Conservation (phyloP, 2,113 vertebrate species). For the Thalassarche chlororhynchos region DNA sequence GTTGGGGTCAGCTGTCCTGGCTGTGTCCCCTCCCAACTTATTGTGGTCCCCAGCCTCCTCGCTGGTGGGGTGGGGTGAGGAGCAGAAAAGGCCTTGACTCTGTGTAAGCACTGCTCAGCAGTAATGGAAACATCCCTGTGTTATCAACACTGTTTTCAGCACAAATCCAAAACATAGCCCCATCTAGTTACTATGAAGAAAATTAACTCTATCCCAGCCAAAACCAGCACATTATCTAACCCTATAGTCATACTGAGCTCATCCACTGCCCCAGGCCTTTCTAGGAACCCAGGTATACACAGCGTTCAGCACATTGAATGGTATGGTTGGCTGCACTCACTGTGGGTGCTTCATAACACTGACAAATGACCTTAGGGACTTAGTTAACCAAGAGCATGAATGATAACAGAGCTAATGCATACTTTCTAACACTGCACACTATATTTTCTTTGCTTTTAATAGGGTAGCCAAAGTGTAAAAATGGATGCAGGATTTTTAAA, state of each 20-base stretch:
- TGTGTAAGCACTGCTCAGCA: too few relatives aligned
- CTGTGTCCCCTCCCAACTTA: too few relatives aligned
- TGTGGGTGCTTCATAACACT: neutral
- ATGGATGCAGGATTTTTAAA: neutral
- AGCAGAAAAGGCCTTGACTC: too few relatives aligned
- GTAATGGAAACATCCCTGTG: too few relatives aligned
- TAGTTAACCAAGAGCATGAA: neutral
- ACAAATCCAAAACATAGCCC: too few relatives aligned
- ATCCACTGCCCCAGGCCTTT: neutral
- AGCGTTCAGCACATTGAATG: rapidly evolving
- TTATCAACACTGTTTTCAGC: too few relatives aligned
- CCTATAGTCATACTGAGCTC: neutral
- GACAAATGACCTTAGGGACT: neutral
- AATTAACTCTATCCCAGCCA: too few relatives aligned
- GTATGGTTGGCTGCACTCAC: neutral
- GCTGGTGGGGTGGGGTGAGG: too few relatives aligned
- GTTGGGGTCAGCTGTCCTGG: too few relatives aligned
- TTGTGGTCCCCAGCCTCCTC: too few relatives aligned
- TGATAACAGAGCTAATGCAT: neutral
- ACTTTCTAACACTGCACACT: rapidly evolving
- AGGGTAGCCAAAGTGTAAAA: neutral
- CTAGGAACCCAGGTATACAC: neutral
- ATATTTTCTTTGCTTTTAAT: neutral
- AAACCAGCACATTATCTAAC: neutral
- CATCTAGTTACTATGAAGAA: too few relatives aligned